Percentiles rank a stretch among this genome's conserved stretches.
Conservation (phyloP, 2,113 vertebrate species). For the Addax nasomaculatus region DNA sequence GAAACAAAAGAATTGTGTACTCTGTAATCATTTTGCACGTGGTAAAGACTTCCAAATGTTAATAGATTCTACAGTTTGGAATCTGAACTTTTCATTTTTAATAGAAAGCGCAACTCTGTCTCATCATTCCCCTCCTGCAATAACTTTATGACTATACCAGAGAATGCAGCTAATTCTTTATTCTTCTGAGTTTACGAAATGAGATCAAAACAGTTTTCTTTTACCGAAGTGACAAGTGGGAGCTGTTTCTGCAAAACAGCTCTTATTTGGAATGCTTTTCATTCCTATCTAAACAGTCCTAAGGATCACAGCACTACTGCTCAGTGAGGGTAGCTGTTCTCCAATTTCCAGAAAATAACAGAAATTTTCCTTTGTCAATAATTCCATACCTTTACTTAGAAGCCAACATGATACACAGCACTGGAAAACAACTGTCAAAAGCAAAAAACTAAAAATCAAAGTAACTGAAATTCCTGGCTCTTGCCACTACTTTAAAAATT, state of each 20-base stretch:
- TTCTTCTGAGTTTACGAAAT: slow-evolving; percentile 34
- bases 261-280: slow-evolving; percentile 9
- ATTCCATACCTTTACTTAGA: slow-evolving; percentile 14
- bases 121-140: not conserved
- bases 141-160: not conserved
- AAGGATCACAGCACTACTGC: not conserved
- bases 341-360: not conserved
- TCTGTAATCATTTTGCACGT: not conserved
- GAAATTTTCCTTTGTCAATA: slow-evolving; percentile 33
- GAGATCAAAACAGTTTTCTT: not conserved
- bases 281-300: not conserved
- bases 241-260: not conserved
- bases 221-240: not conserved
- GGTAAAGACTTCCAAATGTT: slow-evolving; percentile 3
- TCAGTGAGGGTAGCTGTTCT: not conserved
- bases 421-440: slow-evolving; percentile 21
- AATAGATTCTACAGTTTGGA: not conserved
- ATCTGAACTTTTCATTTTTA: slow-evolving; percentile 21
- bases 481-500: not conserved
- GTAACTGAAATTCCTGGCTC: not conserved
- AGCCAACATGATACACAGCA: not conserved
- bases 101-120: not conserved
- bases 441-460: not conserved
- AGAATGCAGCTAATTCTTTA: not conserved
- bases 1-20: not conserved